These are phyloP conservation scores for Phymatocera aterrima DNA, from an alignment of 2,888 invertebrate genomes.

Conservation along the genomic window DNA sequence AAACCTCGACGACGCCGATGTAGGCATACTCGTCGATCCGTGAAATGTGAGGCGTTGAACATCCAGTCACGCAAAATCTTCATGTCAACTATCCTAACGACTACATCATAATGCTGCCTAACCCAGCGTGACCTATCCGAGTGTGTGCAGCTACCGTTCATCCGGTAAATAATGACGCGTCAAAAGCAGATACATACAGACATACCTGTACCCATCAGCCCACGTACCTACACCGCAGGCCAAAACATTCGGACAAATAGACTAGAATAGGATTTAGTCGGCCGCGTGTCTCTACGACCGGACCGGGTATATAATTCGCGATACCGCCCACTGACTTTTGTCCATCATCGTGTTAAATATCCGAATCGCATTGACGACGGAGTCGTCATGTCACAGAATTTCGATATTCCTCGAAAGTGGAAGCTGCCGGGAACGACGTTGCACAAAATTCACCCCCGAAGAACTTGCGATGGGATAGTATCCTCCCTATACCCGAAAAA, in stretches of 20 bases:
- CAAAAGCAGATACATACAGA: slow-evolving; percentile 22
- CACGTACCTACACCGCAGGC: neutral
- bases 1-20: neutral
- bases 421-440: too few species aligned
- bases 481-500: too few species aligned
- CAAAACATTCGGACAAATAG: slow-evolving; percentile 30
- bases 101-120: slow-evolving; percentile 5
- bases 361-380: too few species aligned
- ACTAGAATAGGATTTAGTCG: slow-evolving; percentile 3
- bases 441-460: too few species aligned
- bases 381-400: too few species aligned
- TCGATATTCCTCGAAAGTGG: too few species aligned
- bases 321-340: too few species aligned
- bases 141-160: neutral
- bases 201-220: too few species aligned
- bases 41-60: slow-evolving; percentile 33
- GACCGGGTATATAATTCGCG: neutral
- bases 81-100: slow-evolving; percentile 13
- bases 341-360: neutral
- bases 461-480: too few species aligned
- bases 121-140: neutral
- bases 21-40: slow-evolving; percentile 9
- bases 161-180: slow-evolving; percentile 42
- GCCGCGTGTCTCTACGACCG: neutral
- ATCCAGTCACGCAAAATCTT: slow-evolving; percentile 24